These are phyloP conservation scores for Nephrotoma flavescens DNA, from an alignment of 2,888 invertebrate genomes.

Conservation along the genomic window DNA sequence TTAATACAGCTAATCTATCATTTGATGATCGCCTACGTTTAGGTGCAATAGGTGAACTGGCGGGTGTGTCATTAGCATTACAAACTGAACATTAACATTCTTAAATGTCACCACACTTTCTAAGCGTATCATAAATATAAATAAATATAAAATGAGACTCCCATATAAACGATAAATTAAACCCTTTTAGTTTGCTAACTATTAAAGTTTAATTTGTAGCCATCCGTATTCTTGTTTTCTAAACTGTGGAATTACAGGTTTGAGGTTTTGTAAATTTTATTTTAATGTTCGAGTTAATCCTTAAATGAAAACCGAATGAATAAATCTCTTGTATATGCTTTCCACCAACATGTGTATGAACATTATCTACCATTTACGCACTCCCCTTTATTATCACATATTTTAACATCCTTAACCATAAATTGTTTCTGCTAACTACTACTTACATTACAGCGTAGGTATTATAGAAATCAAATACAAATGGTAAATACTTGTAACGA, in stretches of 20 bases:
- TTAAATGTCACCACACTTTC: no score
- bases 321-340: neutral
- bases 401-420: neutral
- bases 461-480: neutral
- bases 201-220: no score
- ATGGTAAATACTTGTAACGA: neutral
- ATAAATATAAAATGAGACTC: no score
- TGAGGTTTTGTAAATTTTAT: neutral
- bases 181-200: no score
- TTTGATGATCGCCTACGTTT: no score
- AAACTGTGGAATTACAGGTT: neutral
- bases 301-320: neutral
- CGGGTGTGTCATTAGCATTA: no score
- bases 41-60: no score
- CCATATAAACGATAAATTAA: no score
- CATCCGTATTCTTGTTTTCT: neutral
- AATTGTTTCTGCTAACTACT: neutral
- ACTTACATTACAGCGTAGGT: neutral
- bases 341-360: neutral
- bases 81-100: no score
- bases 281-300: neutral
- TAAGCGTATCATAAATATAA: no score
- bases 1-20: no score
- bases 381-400: neutral
- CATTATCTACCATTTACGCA: neutral